A percentile compares a stretch with the other conserved stretches of the same genome.
These are phyloP conservation scores for Molossus molossus DNA, from an alignment of 2,797 vertebrate species.

Conservation along the genomic window DNA sequence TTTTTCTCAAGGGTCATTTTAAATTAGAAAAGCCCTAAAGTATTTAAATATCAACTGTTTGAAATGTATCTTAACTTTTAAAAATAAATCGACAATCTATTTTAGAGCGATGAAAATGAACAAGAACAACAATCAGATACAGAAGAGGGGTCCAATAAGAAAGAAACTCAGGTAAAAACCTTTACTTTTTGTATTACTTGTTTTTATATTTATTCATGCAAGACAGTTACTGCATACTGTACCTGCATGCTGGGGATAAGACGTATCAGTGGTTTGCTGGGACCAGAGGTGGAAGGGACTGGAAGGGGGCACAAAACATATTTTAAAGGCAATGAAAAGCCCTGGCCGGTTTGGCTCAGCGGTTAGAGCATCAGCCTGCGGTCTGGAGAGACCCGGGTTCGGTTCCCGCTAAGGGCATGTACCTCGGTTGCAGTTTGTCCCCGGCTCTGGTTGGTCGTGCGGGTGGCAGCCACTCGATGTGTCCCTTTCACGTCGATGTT, in stretches of 20 bases:
- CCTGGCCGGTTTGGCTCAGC: too few relatives aligned
- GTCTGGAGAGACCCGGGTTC: too few relatives aligned
- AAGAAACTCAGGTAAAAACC: conserved; percentile 94
- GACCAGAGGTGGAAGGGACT: not conserved
- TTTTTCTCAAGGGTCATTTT: conserved; percentile 59
- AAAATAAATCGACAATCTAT: conserved; percentile 66
- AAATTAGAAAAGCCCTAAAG: conserved; percentile 48
- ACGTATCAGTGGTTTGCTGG: not conserved
- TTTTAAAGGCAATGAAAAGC: not conserved
- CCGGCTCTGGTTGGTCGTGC: too few relatives aligned
- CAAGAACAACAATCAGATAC: conserved; percentile 96
- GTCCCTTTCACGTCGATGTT: too few relatives aligned
- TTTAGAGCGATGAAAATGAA: conserved; percentile 98
- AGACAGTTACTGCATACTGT: not conserved
- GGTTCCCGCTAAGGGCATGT: too few relatives aligned
- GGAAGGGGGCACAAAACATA: not conserved
- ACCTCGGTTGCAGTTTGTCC: too few relatives aligned
- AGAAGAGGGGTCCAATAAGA: conserved; percentile 96
- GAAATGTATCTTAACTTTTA: conserved; percentile 64
- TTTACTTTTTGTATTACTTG: conserved; percentile 48
- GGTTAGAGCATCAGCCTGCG: too few relatives aligned
- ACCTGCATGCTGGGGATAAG: not conserved
- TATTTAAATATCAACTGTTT: conserved; percentile 30
- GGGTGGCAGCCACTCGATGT: too few relatives aligned
- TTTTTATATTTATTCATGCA: conserved; percentile 5